Conservation (phyloP, 2,888 invertebrate species). For the Amphipyra tragopoginis region DNA sequence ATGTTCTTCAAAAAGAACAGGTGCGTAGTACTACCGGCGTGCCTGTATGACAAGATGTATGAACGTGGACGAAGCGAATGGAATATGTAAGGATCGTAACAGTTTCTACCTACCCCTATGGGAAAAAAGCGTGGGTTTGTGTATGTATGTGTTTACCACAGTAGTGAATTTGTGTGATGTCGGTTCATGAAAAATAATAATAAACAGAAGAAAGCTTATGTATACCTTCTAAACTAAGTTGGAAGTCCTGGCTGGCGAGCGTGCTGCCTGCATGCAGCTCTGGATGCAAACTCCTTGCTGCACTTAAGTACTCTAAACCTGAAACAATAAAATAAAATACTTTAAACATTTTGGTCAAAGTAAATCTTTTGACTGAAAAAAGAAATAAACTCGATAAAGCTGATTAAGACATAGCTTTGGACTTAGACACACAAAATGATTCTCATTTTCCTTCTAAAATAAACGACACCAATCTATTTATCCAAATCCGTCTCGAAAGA, state of each 20-base stretch:
- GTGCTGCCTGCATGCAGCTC: constrained; percentile 91
- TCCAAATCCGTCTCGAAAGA: constrained; percentile 14
- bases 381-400: background rate
- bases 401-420: constrained; percentile 30
- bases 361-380: background rate
- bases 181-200: no score
- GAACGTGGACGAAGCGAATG: no score
- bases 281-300: constrained; percentile 88
- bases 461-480: constrained; percentile 29
- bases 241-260: constrained; percentile 96
- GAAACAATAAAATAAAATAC: constrained; percentile 61
- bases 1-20: no score
- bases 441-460: constrained; percentile 14
- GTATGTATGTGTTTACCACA: no score
- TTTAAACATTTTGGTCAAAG: background rate
- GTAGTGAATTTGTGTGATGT: no score
- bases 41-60: no score
- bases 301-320: constrained; percentile 87
- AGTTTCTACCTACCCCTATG: no score
- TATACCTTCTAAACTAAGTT: constrained; percentile 96
- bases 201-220: constrained; percentile 43
- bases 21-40: no score
- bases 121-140: no score
- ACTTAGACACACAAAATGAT: background rate
- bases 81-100: no score